phyloP scores from a whole-genome alignment of 2,113 vertebrate genomes.

The Calidris pugnax region DNA sequence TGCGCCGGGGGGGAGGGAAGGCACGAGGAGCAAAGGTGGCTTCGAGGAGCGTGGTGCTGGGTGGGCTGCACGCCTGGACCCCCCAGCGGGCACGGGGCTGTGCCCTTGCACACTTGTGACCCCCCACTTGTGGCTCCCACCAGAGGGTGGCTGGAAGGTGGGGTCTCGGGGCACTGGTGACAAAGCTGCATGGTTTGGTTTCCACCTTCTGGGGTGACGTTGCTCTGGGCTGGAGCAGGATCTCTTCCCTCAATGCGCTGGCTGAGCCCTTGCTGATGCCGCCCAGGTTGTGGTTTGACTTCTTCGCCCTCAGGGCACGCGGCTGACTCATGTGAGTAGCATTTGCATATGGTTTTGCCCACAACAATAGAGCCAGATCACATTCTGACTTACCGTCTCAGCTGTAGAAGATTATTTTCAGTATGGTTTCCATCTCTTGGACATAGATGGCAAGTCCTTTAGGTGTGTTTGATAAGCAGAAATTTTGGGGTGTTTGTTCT shows the following conservation, averaged over 20 bases:
- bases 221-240: neutral
- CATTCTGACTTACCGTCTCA: rapidly evolving
- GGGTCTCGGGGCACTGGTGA: neutral
- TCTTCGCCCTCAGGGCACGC: neutral
- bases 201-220: neutral
- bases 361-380: neutral
- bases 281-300: neutral
- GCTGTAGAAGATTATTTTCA: neutral
- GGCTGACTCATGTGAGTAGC: neutral
- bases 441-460: neutral
- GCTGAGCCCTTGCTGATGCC: neutral
- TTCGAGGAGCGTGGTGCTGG: neutral
- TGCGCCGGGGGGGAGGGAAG: neutral
- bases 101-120: neutral
- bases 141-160: neutral
- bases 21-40: rapidly evolving
- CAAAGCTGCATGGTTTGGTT: neutral
- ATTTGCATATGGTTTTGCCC: neutral
- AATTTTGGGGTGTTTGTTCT: neutral
- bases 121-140: neutral
- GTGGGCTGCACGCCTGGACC: neutral
- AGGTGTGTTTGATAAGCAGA: neutral
- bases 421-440: neutral
- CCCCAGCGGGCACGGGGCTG: neutral
- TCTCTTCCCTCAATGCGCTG: rapidly evolving